Percentiles rank a stretch among this genome's conserved stretches.
phyloP scores from a whole-genome alignment of 2,888 invertebrate genomes.

The Eilema griseolum region DNA sequence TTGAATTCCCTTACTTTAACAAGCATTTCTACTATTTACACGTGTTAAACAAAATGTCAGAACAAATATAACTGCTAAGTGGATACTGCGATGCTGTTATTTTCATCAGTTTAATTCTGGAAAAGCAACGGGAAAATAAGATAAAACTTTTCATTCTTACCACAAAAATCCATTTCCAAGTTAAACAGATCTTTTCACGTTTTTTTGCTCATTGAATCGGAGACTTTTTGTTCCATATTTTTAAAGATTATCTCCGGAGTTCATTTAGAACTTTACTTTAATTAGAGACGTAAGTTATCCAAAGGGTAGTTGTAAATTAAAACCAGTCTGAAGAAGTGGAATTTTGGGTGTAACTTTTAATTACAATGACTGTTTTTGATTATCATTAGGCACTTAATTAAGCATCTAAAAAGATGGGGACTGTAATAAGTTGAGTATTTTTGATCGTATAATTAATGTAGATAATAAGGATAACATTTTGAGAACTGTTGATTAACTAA shows the following conservation, averaged over 20 bases:
- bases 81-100: slow-evolving; percentile 45
- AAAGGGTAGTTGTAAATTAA: slow-evolving; percentile 56
- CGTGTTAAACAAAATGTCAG: slow-evolving; percentile 16
- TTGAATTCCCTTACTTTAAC: slow-evolving; percentile 29
- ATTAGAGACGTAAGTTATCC: slow-evolving; percentile 53
- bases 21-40: slow-evolving; percentile 27
- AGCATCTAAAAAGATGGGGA: slow-evolving; percentile 28
- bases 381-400: slow-evolving; percentile 38
- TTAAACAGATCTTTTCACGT: slow-evolving; percentile 76
- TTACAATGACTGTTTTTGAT: slow-evolving; percentile 38
- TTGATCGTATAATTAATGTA: slow-evolving; percentile 9
- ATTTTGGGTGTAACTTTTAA: slow-evolving; percentile 49
- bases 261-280: slow-evolving; percentile 59
- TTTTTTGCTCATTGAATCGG: slow-evolving; percentile 73
- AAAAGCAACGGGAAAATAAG: slow-evolving; percentile 68
- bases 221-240: slow-evolving; percentile 66
- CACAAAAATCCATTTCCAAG: slow-evolving; percentile 82
- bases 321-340: slow-evolving; percentile 39
- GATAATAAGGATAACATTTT: not conserved
- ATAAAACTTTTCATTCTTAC: slow-evolving; percentile 75
- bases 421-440: slow-evolving; percentile 25
- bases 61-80: slow-evolving; percentile 14
- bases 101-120: slow-evolving; percentile 73
- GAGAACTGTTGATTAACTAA: not conserved
- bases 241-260: slow-evolving; percentile 61